Percentiles rank a stretch among this genome's conserved stretches.
These are phyloP conservation scores for Eurypyga helias DNA, from an alignment of 2,113 vertebrate species.

Conservation along the genomic window DNA sequence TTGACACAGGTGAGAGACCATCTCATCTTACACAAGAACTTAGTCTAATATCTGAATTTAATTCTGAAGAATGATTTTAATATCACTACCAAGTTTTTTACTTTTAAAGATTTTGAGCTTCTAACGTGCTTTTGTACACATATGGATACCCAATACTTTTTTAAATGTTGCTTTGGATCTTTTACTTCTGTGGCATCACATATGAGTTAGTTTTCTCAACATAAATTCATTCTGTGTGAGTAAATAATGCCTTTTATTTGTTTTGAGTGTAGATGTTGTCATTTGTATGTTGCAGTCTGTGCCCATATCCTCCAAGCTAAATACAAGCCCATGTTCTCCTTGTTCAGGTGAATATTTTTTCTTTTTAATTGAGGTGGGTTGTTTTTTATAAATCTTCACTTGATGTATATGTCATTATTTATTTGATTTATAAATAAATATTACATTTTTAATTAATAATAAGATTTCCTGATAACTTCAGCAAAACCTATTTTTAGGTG, in stretches of 20 bases:
- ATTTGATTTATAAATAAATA: background rate
- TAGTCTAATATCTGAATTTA: background rate
- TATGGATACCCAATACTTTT: background rate
- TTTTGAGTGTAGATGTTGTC: slow-evolving; percentile 46
- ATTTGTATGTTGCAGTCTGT: slow-evolving; percentile 46
- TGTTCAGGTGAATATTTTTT: background rate
- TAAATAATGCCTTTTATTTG: slow-evolving; percentile 24
- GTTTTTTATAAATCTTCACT: background rate
- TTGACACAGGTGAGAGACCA: background rate
- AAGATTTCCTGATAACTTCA: background rate
- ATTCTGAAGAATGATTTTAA: background rate
- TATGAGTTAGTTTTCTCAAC: background rate
- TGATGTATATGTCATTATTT: background rate
- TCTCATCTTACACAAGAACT: background rate
- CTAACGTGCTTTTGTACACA: background rate
- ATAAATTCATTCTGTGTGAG: slow-evolving; percentile 7
- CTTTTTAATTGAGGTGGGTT: background rate
- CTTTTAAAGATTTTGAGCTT: background rate
- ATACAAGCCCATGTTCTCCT: background rate
- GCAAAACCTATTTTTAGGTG: background rate
- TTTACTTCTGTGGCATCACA: background rate
- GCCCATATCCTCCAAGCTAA: background rate
- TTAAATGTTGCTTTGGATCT: background rate
- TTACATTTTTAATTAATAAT: background rate
- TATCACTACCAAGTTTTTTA: background rate